Conservation (phyloP, 2,888 invertebrate species). For the Pandemis corylana region DNA sequence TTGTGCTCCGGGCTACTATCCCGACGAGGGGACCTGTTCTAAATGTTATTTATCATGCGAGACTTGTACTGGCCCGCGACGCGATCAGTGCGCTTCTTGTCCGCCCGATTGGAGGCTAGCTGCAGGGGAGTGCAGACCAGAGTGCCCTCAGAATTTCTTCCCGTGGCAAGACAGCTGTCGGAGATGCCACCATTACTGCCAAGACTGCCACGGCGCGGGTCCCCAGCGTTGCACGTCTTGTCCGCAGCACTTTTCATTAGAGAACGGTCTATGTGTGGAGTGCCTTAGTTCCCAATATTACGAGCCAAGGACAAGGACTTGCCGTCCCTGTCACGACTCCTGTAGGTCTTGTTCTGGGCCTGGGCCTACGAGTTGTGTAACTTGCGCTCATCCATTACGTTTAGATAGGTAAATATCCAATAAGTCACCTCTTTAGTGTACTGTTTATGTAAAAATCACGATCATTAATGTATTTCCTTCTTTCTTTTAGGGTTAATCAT, state of each 20-base stretch:
- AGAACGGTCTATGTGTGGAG: slow-evolving; percentile 89
- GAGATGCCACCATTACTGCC: slow-evolving; percentile 95
- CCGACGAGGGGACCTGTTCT: slow-evolving; percentile 92
- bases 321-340: slow-evolving; percentile 88
- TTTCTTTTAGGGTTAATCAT: slow-evolving; percentile 85
- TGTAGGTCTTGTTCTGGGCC: slow-evolving; percentile 90
- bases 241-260: slow-evolving; percentile 88
- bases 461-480: not conserved
- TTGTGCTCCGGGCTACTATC: slow-evolving; percentile 93
- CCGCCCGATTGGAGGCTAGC: slow-evolving; percentile 92
- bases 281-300: slow-evolving; percentile 91
- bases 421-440: not conserved
- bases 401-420: slow-evolving; percentile 84
- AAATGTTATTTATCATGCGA: slow-evolving; percentile 94
- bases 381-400: slow-evolving; percentile 88
- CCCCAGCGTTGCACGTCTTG: slow-evolving; percentile 90
- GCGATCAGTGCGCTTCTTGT: slow-evolving; percentile 94
- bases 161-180: slow-evolving; percentile 93
- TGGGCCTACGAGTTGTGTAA: slow-evolving; percentile 88
- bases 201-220: slow-evolving; percentile 93
- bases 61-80: slow-evolving; percentile 92
- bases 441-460: not conserved
- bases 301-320: slow-evolving; percentile 88
- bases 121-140: slow-evolving; percentile 92
- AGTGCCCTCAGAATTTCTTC: slow-evolving; percentile 94